These are phyloP conservation scores for Drosophila littoralis DNA, from an alignment of 1,140 invertebrate genomes.

Conservation along the genomic window DNA sequence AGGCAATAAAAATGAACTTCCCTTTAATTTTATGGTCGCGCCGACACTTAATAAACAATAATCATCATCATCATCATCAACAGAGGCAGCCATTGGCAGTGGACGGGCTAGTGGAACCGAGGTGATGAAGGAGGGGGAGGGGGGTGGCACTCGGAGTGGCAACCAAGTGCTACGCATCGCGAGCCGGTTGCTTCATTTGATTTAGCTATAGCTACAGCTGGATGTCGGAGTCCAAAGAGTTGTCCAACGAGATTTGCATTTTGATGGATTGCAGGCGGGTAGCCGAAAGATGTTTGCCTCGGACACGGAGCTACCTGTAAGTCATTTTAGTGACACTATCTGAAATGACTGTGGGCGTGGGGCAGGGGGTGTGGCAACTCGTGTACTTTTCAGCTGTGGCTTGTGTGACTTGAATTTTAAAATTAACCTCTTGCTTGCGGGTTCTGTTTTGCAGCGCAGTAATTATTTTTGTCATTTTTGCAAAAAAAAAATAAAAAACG, in stretches of 20 bases:
- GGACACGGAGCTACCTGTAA: constrained; percentile 64
- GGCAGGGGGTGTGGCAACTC: constrained; percentile 27
- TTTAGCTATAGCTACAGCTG: not conserved
- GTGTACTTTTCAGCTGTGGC: constrained; percentile 43
- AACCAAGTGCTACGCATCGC: constrained; percentile 47
- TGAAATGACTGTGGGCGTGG: constrained; percentile 27
- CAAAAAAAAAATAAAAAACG: constrained; percentile 6
- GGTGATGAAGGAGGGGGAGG: not conserved
- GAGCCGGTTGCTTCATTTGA: constrained; percentile 24
- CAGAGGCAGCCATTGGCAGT: constrained; percentile 23
- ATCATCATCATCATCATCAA: constrained; percentile 42
- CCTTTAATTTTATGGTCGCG: constrained; percentile 71
- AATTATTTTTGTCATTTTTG: constrained; percentile 45
- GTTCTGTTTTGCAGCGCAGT: constrained; percentile 18
- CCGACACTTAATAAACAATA: constrained; percentile 82
- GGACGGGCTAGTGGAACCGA: not conserved
- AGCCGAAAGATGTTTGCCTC: constrained; percentile 43
- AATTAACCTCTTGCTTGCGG: constrained; percentile 59
- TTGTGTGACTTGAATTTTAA: constrained; percentile 82
- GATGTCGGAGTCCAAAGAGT: constrained; percentile 38
- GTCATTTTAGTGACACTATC: constrained; percentile 78
- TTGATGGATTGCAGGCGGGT: constrained; percentile 78
- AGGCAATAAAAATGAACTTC: constrained; percentile 72
- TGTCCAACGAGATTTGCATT: constrained; percentile 77
- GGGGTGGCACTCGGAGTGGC: constrained; percentile 11